phyloP scores from a whole-genome alignment of 30 jellyfish, hydroid and myxozoan species.

The Catostylus mosaicus region DNA sequence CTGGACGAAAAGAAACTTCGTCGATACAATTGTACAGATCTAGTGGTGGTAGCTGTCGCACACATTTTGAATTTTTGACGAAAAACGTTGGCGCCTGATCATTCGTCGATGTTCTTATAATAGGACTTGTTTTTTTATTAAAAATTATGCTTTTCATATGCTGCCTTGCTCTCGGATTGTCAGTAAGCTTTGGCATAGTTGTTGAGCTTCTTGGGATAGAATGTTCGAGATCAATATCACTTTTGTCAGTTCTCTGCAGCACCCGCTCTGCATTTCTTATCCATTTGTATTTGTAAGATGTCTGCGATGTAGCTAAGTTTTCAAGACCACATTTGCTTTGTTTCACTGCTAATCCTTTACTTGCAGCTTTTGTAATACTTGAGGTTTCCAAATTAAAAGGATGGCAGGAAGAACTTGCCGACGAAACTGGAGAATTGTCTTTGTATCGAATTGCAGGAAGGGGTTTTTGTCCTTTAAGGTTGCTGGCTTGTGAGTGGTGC shows the following conservation, averaged over 20 bases:
- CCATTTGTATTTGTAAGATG: conserved; percentile 8
- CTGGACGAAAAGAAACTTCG: not conserved
- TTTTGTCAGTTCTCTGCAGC: not conserved
- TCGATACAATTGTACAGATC: not conserved
- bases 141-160: not conserved
- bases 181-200: not conserved
- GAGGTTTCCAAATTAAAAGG: not conserved
- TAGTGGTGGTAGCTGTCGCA: conserved; percentile 54
- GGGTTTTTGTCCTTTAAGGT: conserved; percentile 14
- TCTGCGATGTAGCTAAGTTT: not conserved
- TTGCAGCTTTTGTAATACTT: not conserved
- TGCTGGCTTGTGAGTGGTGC: not conserved
- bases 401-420: not conserved
- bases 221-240: not conserved
- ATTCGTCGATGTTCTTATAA: not conserved
- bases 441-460: not conserved
- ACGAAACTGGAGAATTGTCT: not conserved
- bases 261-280: not conserved
- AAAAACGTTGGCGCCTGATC: conserved; percentile 15
- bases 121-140: not conserved
- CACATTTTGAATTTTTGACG: conserved; percentile 37
- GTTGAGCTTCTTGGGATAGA: not conserved
- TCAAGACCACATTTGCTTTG: not conserved
- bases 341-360: not conserved
- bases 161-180: not conserved